Evolutionary conservation across 64 coral and sea anemone genomes (phyloP).

Genomic region (Astreopora myriophthalma): DNA sequence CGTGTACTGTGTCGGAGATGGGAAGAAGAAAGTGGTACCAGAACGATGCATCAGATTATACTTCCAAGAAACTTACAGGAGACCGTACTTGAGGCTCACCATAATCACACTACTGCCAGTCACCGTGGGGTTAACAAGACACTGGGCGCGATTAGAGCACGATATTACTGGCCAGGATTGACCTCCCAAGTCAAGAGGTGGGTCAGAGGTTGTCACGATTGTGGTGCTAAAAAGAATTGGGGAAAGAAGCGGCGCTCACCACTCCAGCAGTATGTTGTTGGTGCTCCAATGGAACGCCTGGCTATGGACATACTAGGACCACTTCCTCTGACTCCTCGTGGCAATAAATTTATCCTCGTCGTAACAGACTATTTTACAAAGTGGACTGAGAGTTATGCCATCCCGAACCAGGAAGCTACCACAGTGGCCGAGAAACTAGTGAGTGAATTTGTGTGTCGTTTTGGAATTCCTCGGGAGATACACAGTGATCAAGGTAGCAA

Average conservation of each 20-base stretch:
- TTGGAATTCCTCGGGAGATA: constrained; percentile 46
- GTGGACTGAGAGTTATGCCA: constrained; percentile 60
- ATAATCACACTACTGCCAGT: constrained; percentile 62
- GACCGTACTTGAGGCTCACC: not conserved
- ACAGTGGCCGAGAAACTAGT: constrained; percentile 73
- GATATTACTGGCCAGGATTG: constrained; percentile 59
- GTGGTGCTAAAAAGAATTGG: constrained; percentile 24
- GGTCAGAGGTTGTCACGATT: constrained; percentile 59
- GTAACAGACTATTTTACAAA: constrained; percentile 61
- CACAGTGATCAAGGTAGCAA: constrained; percentile 71
- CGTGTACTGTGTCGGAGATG: not conserved
- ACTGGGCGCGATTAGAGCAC: constrained; percentile 11
- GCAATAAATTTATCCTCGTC: constrained; percentile 30
- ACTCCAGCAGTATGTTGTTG: constrained; percentile 46
- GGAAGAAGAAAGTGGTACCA: not conserved
- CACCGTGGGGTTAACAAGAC: constrained; percentile 42
- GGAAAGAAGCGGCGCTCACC: constrained; percentile 25
- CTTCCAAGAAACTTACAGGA: constrained; percentile 19
- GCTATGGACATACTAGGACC: constrained; percentile 76
- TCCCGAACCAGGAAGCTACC: constrained; percentile 49
- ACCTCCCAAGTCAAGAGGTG: constrained; percentile 17
- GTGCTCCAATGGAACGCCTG: constrained; percentile 54
- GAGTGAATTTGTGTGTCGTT: constrained; percentile 44
- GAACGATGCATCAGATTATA: not conserved
- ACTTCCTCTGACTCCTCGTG: constrained; percentile 38